A percentile compares a stretch with the other conserved stretches of the same genome.
Evolutionary conservation across 2,113 vertebrate genomes (phyloP).

Genomic region (Psephotus haematonotus): DNA sequence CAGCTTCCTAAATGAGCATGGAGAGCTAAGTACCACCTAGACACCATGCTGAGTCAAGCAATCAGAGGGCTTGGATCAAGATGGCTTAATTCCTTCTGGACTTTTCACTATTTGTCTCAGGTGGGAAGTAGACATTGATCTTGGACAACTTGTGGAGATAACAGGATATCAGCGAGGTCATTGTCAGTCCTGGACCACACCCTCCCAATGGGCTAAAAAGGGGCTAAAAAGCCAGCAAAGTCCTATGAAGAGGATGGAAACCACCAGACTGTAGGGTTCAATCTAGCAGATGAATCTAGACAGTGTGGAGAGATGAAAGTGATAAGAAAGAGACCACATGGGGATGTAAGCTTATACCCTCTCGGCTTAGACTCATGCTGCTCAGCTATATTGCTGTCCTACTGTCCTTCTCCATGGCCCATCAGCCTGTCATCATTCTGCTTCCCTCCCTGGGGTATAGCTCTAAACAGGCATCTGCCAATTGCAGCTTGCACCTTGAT

Average conservation of each 20-base stretch:
- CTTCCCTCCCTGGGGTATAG: background rate
- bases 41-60: background rate
- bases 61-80: background rate
- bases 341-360: background rate
- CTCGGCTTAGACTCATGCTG: background rate
- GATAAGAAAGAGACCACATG: background rate
- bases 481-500: background rate
- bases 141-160: background rate
- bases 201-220: background rate
- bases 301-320: background rate
- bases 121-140: background rate
- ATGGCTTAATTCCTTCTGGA: background rate
- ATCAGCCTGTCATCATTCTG: accelerated
- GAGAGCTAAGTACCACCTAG: background rate
- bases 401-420: background rate
- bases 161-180: background rate
- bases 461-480: background rate
- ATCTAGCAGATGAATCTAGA: background rate
- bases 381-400: background rate
- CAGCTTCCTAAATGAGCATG: background rate
- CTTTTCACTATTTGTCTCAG: background rate
- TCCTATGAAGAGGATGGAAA: background rate
- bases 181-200: background rate
- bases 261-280: background rate
- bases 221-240: background rate